Evolutionary conservation across 2,888 invertebrate genomes (phyloP), one percentile per base, ranked within the genome.

Genomic region (Amiota mariae): DNA sequence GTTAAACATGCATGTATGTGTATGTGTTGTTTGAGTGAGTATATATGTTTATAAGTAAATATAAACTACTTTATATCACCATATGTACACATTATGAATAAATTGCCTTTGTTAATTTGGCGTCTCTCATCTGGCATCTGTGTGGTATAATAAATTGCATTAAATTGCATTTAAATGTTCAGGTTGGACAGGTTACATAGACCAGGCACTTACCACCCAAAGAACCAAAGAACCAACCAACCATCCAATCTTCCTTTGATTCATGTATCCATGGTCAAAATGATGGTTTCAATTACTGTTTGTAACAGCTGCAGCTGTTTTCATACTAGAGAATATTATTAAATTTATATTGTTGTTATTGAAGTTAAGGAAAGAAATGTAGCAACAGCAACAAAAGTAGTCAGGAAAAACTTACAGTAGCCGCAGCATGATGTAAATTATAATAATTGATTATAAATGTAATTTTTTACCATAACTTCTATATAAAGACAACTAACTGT

Each of bases 151-250:
- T 87, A 87, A 87, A 87, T 87, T 87, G 81, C 82, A 83, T 85
- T 84, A 86, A 87, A 87, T 87, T 83, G 84, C 87, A 87, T 86
- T 87, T 88, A 87, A 88, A 86, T 87, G 87, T 87, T n/a, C n/a
- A n/a, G n/a, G 86, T 80, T 84, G 87, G 87, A 88, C 87, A 87
- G 87, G 84, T 87, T 86, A 86, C 87, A n/a, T n/a, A n/a, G n/a
- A n/a, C n/a, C n/a, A n/a, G n/a, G n/a, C n/a, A n/a, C 85, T 36
- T 6, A n/a, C 6, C 36, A 36, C 1, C 24, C 24, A 24, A 24
- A 24, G 24, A 24, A 36, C 36, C 36, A 36, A 36, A 6, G 6
- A 36, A 36, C 8, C 36, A 24, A 24, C 24, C 24, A 24, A 24
- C 24, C 3, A 24, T 36, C 2, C 36, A 36, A 36, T 6, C 36